Evolutionary conservation across 2,113 vertebrate species (phyloP).

Genomic region (Uria aalge): DNA sequence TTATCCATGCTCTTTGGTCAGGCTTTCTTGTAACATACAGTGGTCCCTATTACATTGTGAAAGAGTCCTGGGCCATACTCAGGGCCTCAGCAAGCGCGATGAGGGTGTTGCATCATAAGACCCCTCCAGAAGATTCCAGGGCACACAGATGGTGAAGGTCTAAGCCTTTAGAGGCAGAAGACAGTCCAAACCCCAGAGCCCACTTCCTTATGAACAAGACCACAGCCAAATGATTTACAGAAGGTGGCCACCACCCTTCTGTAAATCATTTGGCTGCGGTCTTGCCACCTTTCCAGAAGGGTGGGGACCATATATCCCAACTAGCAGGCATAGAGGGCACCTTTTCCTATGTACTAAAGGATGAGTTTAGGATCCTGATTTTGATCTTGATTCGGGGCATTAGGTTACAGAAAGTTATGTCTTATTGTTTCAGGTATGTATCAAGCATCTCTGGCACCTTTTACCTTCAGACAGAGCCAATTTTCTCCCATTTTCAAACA

Average conservation of each 20-base stretch:
- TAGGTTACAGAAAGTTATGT: background rate
- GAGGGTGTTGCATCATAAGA: background rate
- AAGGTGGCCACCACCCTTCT: background rate
- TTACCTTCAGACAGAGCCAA: background rate
- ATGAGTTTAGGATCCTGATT: background rate
- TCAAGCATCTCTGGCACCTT: background rate
- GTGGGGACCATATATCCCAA: background rate
- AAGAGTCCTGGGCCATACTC: background rate
- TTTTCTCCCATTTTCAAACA: background rate
- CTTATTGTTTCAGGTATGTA: background rate
- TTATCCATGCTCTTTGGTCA: fast-evolving
- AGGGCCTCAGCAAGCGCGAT: background rate
- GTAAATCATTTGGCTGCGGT: too few species aligned
- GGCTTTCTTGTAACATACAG: background rate
- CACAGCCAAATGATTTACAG: background rate
- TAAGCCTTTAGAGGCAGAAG: background rate
- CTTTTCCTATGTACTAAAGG: background rate
- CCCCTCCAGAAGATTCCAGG: background rate
- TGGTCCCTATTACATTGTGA: background rate
- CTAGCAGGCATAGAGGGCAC: fast-evolving
- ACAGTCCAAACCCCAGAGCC: background rate
- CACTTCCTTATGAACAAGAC: background rate
- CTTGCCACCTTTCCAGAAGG: background rate
- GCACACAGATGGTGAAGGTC: background rate
- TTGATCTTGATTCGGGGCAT: background rate